Conservation (phyloP, 2,797 vertebrate species). For the Gorsachius magnificus region DNA sequence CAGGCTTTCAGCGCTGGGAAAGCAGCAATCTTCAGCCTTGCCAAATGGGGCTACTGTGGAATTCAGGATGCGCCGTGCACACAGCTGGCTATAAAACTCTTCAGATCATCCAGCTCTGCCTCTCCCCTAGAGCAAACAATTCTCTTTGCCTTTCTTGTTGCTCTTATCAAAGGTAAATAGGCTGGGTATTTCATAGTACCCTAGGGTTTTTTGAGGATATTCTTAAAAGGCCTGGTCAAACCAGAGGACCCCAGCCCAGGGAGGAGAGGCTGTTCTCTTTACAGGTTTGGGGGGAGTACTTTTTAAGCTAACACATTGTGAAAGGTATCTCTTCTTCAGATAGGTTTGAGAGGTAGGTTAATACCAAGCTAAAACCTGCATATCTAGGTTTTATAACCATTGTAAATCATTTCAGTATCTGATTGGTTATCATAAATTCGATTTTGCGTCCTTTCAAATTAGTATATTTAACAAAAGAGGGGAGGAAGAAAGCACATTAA, state of each 20-base stretch:
- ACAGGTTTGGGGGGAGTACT: not conserved
- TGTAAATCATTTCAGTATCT: conserved; percentile 5
- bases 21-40: conserved; percentile 11
- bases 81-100: conserved; percentile 46
- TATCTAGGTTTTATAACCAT: not conserved
- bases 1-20: not conserved
- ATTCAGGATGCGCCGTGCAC: not conserved
- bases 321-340: not conserved
- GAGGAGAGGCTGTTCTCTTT: not conserved
- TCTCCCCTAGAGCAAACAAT: conserved; percentile 58
- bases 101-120: conserved; percentile 35
- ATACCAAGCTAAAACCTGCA: not conserved
- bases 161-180: conserved; percentile 68
- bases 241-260: not conserved
- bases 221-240: not conserved
- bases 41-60: conserved; percentile 30
- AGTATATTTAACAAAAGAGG: not conserved
- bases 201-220: conserved; percentile 4
- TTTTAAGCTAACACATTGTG: not conserved
- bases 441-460: not conserved
- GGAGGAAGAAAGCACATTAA: not conserved
- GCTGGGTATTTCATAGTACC: not conserved
- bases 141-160: conserved; percentile 54
- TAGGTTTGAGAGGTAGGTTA: not conserved
- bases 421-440: conserved; percentile 14